phyloP scores from a whole-genome alignment of 2,113 vertebrate genomes.

The Rallus limicola region DNA sequence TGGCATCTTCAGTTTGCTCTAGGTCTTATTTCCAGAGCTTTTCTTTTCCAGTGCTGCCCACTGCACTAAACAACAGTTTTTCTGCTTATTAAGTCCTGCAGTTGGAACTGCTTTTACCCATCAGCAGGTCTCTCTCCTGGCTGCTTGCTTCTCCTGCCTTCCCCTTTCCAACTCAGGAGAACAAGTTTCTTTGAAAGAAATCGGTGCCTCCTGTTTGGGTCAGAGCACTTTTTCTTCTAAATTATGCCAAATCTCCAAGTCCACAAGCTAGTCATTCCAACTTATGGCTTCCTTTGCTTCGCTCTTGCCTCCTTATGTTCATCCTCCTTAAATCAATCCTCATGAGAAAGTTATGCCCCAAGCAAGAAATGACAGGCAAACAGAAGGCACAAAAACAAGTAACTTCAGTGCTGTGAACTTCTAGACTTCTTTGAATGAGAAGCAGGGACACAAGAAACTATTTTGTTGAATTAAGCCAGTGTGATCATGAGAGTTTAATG shows the following conservation, averaged over 20 bases:
- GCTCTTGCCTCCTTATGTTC: neutral
- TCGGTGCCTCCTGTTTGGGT: neutral
- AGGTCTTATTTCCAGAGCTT: neutral
- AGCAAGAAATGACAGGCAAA: neutral
- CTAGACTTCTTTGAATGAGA: neutral
- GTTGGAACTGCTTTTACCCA: neutral
- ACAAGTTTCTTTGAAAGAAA: neutral
- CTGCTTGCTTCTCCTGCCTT: neutral
- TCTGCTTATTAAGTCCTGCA: neutral
- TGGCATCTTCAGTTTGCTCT: neutral
- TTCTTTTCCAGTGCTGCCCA: neutral
- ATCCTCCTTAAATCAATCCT: neutral
- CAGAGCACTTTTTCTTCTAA: neutral
- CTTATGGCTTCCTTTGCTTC: fast-evolving
- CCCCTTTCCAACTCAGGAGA: neutral
- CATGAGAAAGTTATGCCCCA: neutral
- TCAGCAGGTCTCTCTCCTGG: neutral
- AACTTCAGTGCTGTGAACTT: neutral
- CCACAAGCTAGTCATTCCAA: neutral
- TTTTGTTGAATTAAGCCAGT: neutral
- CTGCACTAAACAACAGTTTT: neutral
- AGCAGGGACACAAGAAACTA: neutral
- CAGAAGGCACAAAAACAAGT: neutral
- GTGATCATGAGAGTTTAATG: neutral
- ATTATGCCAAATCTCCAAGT: neutral